Evolutionary conservation across 2,888 invertebrate species (phyloP), one percentile per base, ranked within the genome.

Genomic region (Drosophila leonis): DNA sequence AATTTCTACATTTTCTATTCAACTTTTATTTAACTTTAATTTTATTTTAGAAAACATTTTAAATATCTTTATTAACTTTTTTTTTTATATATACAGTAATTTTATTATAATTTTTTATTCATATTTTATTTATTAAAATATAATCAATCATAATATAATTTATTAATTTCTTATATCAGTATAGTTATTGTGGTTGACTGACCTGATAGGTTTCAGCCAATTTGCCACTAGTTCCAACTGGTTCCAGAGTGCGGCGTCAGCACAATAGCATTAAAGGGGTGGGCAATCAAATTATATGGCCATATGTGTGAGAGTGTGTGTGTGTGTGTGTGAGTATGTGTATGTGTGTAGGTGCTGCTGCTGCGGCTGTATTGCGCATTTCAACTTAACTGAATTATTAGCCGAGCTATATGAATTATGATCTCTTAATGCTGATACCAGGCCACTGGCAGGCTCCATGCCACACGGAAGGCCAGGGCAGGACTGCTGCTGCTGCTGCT

Each of bases 331-430:
- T 29, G 51, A 41, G 39, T 18, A 56, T 46, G 24, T 49, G 51
- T 65, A 54, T 35, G 39, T 39, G 56, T 48, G 52, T 41, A 49
- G 55, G 18, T 48, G 20, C n/a, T 42, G 57, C 35, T 64, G 46
- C 37, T 49, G 46, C 42, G 56, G 44, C 48, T 64, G 70, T 74
- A 80, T 75, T 87, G 85, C 80, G 72, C 88, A 87, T 87, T 89
- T 87, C 76, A 88, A 78, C 85, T 87, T 87, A 87, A 87, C 89
- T 87, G 89, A 87, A 87, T 87, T 87, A 87, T 87, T 87, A 87
- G 86, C 78, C 88, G 72, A 87, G 89, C 82, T 87, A 80, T 82
- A 85, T 87, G 90, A 87, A 82, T 87, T 87, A 87, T 87, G 86
- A 87, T 87, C 85, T 87, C 80, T 82, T 82, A 80, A 89, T 89